phyloP scores from a whole-genome alignment of 2,888 invertebrate species.

The Calliphora vomitoria region DNA sequence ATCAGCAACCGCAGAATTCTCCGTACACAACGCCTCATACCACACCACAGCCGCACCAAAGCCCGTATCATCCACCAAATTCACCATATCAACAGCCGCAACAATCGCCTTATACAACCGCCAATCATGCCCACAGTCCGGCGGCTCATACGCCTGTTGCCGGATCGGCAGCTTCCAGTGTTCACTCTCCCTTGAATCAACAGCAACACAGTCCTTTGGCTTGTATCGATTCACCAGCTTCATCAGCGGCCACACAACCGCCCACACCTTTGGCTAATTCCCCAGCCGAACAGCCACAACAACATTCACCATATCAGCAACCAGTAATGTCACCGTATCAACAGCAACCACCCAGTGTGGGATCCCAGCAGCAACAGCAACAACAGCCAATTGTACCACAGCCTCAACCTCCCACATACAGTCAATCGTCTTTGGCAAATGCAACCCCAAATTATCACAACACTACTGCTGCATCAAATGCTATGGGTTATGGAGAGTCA shows the following conservation, averaged over 20 bases:
- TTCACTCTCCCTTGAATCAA: constrained; percentile 76
- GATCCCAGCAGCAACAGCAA: constrained; percentile 70
- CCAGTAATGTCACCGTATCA: constrained; percentile 85
- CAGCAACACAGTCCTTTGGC: constrained; percentile 81
- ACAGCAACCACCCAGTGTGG: constrained; percentile 77
- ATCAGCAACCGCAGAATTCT: constrained; percentile 85
- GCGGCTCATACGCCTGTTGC: constrained; percentile 69
- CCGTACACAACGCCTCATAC: constrained; percentile 83
- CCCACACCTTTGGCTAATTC: constrained; percentile 81
- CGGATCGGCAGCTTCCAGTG: constrained; percentile 69
- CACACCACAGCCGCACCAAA: constrained; percentile 82
- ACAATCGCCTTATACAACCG: constrained; percentile 77
- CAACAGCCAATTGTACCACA: constrained; percentile 68
- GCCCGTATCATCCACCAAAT: constrained; percentile 83
- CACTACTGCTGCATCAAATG: constrained; percentile 76
- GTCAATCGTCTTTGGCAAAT: constrained; percentile 76
- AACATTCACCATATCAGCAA: constrained; percentile 85
- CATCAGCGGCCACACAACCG: constrained; percentile 82
- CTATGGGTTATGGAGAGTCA: constrained; percentile 77
- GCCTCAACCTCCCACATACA: constrained; percentile 75
- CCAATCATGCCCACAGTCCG: constrained; percentile 77
- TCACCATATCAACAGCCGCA: constrained; percentile 78
- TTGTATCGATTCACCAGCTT: constrained; percentile 81
- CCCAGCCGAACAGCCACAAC: constrained; percentile 81
- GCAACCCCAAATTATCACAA: constrained; percentile 49